Evolutionary conservation across 2,113 vertebrate species (phyloP).

Genomic region (Caloenas nicobarica): DNA sequence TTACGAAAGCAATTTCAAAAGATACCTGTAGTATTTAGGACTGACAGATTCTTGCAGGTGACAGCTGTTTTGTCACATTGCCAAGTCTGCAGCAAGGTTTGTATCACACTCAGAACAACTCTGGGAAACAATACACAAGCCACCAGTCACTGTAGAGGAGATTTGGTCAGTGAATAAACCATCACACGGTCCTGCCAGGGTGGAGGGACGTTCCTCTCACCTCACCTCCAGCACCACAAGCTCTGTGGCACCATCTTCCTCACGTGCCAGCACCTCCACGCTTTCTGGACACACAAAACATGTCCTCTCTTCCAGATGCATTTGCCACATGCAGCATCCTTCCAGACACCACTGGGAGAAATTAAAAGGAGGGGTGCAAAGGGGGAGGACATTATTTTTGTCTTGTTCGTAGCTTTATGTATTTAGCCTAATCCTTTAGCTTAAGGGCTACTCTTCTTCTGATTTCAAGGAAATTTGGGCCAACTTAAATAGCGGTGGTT

Average conservation of each 20-base stretch:
- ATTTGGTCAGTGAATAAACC: background rate
- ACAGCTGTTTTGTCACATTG: constrained; percentile 32
- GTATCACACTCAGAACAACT: background rate
- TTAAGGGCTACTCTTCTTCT: background rate
- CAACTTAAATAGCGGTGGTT: background rate
- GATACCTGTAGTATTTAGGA: background rate
- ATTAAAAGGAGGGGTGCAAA: background rate
- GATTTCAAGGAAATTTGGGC: background rate
- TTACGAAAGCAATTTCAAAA: constrained; percentile 19
- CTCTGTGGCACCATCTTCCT: rapidly evolving
- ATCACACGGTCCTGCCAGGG: background rate
- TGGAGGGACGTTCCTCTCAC: background rate
- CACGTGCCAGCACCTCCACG: background rate
- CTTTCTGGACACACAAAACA: background rate
- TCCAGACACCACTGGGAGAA: background rate
- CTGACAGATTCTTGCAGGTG: constrained; percentile 27
- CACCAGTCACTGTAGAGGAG: background rate
- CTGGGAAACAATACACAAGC: background rate
- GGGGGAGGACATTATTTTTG: background rate
- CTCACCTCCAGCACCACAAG: background rate
- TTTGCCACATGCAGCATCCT: background rate
- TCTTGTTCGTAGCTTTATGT: background rate
- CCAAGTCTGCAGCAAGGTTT: background rate
- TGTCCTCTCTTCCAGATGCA: rapidly evolving
- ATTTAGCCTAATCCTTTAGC: background rate